These are phyloP conservation scores for Manis pentadactyla DNA, from an alignment of 2,797 vertebrate genomes.

Conservation along the genomic window DNA sequence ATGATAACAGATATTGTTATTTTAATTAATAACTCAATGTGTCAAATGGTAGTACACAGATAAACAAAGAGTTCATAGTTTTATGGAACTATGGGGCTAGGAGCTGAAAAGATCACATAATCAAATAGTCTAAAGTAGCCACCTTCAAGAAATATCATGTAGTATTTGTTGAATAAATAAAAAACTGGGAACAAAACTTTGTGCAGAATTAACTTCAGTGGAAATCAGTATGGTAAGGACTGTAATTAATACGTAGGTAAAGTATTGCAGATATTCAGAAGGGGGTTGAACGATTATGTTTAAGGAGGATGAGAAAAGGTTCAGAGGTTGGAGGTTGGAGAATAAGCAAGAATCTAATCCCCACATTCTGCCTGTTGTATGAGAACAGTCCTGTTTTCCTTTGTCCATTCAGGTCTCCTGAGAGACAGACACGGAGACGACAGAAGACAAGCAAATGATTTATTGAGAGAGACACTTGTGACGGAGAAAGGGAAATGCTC, in stretches of 20 bases:
- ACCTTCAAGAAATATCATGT: neutral
- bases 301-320: neutral
- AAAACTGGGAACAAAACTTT: neutral
- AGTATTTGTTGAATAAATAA: neutral
- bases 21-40: neutral
- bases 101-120: neutral
- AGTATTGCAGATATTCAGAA: neutral
- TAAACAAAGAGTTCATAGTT: neutral
- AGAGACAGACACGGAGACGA: neutral
- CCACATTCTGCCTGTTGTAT: neutral
- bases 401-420: neutral
- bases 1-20: neutral
- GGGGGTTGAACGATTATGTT: neutral
- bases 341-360: neutral
- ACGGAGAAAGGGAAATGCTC: no score
- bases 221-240: neutral
- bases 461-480: neutral
- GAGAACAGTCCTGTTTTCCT: neutral
- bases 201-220: neutral
- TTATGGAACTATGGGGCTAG: neutral
- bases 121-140: neutral
- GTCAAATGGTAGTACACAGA: neutral
- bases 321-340: neutral
- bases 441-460: neutral
- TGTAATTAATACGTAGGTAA: neutral